phyloP scores from a whole-genome alignment of 2,888 invertebrate genomes.

The Deroplatys truncata region DNA sequence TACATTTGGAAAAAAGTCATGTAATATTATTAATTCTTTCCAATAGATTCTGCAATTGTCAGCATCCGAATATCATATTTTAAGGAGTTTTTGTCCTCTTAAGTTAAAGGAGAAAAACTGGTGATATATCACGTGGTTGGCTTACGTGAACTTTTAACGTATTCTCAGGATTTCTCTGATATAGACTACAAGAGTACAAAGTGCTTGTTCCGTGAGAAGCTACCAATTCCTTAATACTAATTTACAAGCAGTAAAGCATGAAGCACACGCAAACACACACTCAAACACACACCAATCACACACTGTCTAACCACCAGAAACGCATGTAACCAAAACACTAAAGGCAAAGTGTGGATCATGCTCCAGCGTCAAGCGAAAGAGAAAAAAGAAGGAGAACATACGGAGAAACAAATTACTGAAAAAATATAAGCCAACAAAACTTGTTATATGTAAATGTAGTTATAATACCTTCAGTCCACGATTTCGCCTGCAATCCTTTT shows the following conservation, averaged over 20 bases:
- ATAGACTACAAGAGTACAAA: background rate
- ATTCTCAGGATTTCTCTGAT: background rate
- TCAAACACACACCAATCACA: background rate
- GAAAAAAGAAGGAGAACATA: background rate
- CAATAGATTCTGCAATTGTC: too few relatives aligned
- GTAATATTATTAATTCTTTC: too few relatives aligned
- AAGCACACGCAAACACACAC: background rate
- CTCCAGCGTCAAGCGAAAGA: background rate
- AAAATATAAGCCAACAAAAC: background rate
- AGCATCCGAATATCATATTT: too few relatives aligned
- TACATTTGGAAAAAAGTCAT: too few relatives aligned
- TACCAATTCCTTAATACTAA: background rate
- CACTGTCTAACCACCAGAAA: conserved; percentile 11
- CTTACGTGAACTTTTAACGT: too few relatives aligned
- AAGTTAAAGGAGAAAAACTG: too few relatives aligned
- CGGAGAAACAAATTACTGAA: background rate
- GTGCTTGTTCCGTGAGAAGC: background rate
- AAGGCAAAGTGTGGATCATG: background rate
- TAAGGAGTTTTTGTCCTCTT: too few relatives aligned
- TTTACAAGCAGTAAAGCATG: background rate
- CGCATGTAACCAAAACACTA: background rate
- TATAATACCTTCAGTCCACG: background rate
- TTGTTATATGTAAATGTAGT: background rate
- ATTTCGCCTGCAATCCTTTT: background rate
- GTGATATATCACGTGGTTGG: too few relatives aligned